Percentiles rank a stretch among this genome's conserved stretches.
phyloP scores from a whole-genome alignment of 2,797 vertebrate genomes.

The Parauchenoglanis punctatus region DNA sequence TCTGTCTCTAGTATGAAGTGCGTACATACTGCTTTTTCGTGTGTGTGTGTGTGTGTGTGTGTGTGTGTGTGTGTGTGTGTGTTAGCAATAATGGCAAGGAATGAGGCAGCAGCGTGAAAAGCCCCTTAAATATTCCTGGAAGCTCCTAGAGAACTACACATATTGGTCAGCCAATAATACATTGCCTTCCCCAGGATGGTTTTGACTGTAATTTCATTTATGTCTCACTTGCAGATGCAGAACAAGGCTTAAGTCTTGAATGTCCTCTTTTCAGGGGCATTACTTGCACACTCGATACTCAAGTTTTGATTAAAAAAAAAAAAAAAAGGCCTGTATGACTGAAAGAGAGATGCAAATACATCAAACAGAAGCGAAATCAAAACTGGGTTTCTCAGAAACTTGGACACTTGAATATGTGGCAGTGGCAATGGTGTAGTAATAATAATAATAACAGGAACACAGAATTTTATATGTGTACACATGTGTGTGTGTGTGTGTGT shows the following conservation, averaged over 20 bases:
- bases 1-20: neutral
- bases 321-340: conserved; percentile 7
- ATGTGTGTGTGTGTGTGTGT: no score
- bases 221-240: conserved; percentile 12
- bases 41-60: conserved; percentile 16
- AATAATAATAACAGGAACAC: neutral
- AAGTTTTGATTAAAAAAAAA: neutral
- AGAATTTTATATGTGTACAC: neutral
- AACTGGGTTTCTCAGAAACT: neutral
- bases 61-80: neutral
- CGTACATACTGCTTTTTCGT: neutral
- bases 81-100: conserved; percentile 47
- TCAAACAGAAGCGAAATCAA: conserved; percentile 5
- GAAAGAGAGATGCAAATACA: conserved; percentile 21
- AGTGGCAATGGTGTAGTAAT: neutral
- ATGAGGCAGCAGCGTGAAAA: conserved; percentile 61
- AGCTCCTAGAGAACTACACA: conserved; percentile 51
- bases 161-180: conserved; percentile 52
- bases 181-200: conserved; percentile 10
- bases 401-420: neutral
- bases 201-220: conserved; percentile 26
- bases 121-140: conserved; percentile 63
- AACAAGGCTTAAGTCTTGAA: neutral
- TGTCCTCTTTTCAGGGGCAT: conserved; percentile 20
- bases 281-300: neutral